Conservation (phyloP, 2,113 vertebrate genomes). For the Spheniscus mendiculus region DNA sequence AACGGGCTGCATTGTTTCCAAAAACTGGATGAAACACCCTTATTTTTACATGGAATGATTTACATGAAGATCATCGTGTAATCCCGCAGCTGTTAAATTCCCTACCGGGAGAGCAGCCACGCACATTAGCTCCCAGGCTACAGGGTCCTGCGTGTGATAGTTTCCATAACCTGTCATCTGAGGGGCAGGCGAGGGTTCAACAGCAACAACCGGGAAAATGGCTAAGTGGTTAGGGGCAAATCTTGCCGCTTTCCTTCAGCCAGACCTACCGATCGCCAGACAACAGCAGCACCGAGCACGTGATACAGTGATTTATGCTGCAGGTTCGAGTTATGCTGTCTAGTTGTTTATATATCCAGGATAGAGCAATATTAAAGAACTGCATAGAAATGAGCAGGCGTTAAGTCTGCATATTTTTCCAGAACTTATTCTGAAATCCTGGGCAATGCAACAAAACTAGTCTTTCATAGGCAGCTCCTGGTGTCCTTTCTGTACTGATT, state of each 20-base stretch:
- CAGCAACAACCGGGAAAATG: background rate
- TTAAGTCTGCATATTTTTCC: background rate
- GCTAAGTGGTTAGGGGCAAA: background rate
- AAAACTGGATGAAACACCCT: background rate
- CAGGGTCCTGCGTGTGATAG: background rate
- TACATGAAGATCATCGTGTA: background rate
- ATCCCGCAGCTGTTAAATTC: constrained; percentile 10
- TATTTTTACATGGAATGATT: background rate
- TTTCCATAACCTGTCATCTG: background rate
- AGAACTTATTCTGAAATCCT: background rate
- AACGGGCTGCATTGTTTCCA: background rate
- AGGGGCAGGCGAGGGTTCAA: background rate
- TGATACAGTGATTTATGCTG: background rate
- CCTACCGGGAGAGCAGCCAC: background rate
- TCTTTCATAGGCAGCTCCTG: background rate
- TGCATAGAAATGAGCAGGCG: background rate
- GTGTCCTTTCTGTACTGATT: background rate
- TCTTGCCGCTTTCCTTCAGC: background rate
- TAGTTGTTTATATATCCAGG: background rate
- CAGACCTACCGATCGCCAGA: rapidly evolving
- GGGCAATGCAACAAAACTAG: background rate
- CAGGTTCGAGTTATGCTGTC: background rate
- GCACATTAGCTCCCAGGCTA: background rate
- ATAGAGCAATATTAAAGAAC: background rate
- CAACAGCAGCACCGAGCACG: rapidly evolving